Evolutionary conservation across 2,888 invertebrate species (phyloP), one percentile per base, ranked within the genome.

Genomic region (Heliconius sara): DNA sequence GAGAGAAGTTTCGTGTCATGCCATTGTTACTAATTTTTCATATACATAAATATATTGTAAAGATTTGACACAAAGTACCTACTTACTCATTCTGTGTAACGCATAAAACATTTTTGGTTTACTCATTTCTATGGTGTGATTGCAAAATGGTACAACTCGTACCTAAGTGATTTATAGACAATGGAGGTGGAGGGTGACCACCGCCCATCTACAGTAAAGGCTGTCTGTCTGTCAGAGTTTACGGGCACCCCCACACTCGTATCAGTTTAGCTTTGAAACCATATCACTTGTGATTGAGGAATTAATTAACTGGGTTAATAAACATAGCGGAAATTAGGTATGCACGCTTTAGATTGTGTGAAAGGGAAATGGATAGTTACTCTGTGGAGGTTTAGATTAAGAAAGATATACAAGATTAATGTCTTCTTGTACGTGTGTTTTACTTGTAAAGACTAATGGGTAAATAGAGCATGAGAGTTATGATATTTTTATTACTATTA

Each of bases 101-200:
- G 27, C 5, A 27, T 71, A 19, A 71, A 52, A 39, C 52, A 52
- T 3, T 3, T 19, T 52, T 52, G 19, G 7, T 52, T n/a, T 25
- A 57, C 60, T 39, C n/a, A 16, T 43, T 39, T 34, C 25, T 16
- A 39, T 74, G 13, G 74, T 65, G 25, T 63, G 39, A 12, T 25
- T 65, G 65, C 22, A 43, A 65, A 74, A 74, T 74, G 22, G n/a
- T 74, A n/a, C 30, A 57, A 22, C 57, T 72, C 25, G 34, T 66
- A 52, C 66, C 57, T 65, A 27, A 72, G 52, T 77, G 78, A 82
- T 81, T 81, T 81, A 82, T 81, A 75, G 76, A 71, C 71, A 72
- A 43, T 72, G 27, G 39, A 57, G 19, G 43, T 30, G 22, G 60
- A 63, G 77, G 79, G 77, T 76, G 80, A 81, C 82, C 78, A 76